phyloP scores from a whole-genome alignment of 2,888 invertebrate species.

The Drosophila nr. medialis region DNA sequence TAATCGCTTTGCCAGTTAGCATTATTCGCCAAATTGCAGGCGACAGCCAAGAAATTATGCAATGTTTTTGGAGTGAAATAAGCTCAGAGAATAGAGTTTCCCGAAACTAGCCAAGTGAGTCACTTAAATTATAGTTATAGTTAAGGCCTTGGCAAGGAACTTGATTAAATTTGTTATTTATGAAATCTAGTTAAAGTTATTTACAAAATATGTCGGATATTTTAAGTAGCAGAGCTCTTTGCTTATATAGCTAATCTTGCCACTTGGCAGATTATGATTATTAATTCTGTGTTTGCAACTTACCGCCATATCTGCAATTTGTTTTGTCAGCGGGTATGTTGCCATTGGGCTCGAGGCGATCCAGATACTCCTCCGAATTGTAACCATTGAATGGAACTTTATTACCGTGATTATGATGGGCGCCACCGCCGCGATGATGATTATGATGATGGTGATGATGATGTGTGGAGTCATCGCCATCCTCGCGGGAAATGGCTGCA shows the following conservation, averaged over 20 bases:
- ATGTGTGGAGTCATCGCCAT: conserved; percentile 88
- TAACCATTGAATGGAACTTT: conserved; percentile 96
- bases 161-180: background rate
- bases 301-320: conserved; percentile 89
- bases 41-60: conserved; percentile 10
- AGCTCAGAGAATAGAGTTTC: background rate
- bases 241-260: background rate
- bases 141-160: too few relatives aligned
- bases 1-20: background rate
- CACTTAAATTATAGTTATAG: background rate
- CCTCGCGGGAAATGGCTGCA: conserved; percentile 96
- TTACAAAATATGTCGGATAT: fast-evolving
- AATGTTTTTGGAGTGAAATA: conserved; percentile 2
- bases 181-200: background rate
- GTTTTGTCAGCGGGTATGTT: conserved; percentile 95
- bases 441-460: conserved; percentile 87
- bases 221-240: background rate
- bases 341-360: conserved; percentile 96
- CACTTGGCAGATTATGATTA: background rate
- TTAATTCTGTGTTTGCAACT: conserved; percentile 48
- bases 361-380: conserved; percentile 95
- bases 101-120: background rate
- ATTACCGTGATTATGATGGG: conserved; percentile 86
- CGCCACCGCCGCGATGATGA: conserved; percentile 86
- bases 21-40: background rate